These are phyloP conservation scores for Drosophila asahinai DNA, from an alignment of 1,140 invertebrate genomes.

Conservation along the genomic window DNA sequence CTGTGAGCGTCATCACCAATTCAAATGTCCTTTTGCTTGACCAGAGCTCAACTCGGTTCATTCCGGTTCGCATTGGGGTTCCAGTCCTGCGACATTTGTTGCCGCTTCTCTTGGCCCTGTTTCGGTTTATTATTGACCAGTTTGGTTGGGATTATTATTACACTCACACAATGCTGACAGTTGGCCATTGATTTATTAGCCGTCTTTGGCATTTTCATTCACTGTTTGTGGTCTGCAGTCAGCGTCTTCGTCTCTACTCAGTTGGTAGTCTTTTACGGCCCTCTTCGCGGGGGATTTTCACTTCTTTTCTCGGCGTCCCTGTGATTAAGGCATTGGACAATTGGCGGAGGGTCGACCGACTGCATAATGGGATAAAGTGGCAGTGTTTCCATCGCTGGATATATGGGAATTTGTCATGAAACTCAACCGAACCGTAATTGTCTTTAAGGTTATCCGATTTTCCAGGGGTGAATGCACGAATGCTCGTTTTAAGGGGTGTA, in stretches of 20 bases:
- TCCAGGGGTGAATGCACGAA: not conserved
- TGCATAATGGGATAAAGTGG: slow-evolving; percentile 43
- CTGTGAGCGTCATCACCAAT: slow-evolving; percentile 72
- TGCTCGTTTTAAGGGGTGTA: not conserved
- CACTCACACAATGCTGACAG: slow-evolving; percentile 78
- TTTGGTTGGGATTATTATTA: slow-evolving; percentile 77
- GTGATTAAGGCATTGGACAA: slow-evolving; percentile 46
- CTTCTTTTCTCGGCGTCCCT: not conserved
- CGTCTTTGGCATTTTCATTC: slow-evolving; percentile 54
- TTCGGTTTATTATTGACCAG: slow-evolving; percentile 79
- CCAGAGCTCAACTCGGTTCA: slow-evolving; percentile 63
- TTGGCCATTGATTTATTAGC: slow-evolving; percentile 81
- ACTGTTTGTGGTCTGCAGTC: slow-evolving; percentile 56
- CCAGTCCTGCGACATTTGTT: slow-evolving; percentile 72
- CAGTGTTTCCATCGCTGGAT: not conserved
- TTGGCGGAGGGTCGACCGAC: slow-evolving; percentile 22
- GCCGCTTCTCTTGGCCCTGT: slow-evolving; percentile 46
- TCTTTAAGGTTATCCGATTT: slow-evolving; percentile 22
- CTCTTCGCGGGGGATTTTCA: slow-evolving; percentile 15
- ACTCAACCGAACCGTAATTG: slow-evolving; percentile 7
- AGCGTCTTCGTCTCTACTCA: slow-evolving; percentile 15
- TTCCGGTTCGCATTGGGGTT: slow-evolving; percentile 25
- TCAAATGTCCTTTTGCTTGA: slow-evolving; percentile 77
- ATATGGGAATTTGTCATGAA: slow-evolving; percentile 36
- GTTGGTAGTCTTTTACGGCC: slow-evolving; percentile 38